Percentiles rank a stretch among this genome's conserved stretches.
Conservation (phyloP, 2,797 vertebrate genomes). For the Fistularia commersonii region DNA sequence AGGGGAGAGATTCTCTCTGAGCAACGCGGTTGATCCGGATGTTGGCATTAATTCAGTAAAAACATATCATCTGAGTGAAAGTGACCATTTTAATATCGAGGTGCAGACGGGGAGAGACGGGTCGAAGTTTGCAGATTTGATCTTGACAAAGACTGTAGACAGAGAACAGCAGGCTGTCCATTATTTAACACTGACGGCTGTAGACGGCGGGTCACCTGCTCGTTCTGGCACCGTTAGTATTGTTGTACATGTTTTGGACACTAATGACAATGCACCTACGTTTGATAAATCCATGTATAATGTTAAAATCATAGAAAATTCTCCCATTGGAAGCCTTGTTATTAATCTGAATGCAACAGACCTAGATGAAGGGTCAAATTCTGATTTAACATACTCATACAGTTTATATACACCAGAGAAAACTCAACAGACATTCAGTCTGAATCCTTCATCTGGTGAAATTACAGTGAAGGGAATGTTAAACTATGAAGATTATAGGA, state of each 20-base stretch:
- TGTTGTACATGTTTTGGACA: constrained; percentile 69
- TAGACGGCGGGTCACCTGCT: constrained; percentile 59
- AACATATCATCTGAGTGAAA: constrained; percentile 56
- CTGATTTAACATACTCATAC: constrained; percentile 49
- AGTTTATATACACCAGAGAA: constrained; percentile 67
- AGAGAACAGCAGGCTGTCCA: constrained; percentile 55
- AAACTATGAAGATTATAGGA: constrained; percentile 76
- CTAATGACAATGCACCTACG: constrained; percentile 73
- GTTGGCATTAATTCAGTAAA: constrained; percentile 56
- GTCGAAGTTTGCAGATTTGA: constrained; percentile 39
- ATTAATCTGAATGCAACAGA: constrained; percentile 72
- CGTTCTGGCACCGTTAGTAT: constrained; percentile 65
- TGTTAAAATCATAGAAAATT: constrained; percentile 66
- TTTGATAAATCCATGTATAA: constrained; percentile 48
- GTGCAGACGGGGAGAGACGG: constrained; percentile 57
- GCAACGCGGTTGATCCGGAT: constrained; percentile 66
- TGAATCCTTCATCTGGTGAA: constrained; percentile 66
- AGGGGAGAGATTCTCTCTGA: constrained; percentile 68
- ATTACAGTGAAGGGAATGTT: constrained; percentile 70
- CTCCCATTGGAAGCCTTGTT: constrained; percentile 65
- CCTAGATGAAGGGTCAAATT: constrained; percentile 53
- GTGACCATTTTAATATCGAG: constrained; percentile 55
- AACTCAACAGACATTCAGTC: constrained; percentile 49
- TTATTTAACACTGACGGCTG: constrained; percentile 60
- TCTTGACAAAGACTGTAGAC: constrained; percentile 49